Conservation (phyloP, 2,113 vertebrate genomes). For the Colossoma macropomum region DNA sequence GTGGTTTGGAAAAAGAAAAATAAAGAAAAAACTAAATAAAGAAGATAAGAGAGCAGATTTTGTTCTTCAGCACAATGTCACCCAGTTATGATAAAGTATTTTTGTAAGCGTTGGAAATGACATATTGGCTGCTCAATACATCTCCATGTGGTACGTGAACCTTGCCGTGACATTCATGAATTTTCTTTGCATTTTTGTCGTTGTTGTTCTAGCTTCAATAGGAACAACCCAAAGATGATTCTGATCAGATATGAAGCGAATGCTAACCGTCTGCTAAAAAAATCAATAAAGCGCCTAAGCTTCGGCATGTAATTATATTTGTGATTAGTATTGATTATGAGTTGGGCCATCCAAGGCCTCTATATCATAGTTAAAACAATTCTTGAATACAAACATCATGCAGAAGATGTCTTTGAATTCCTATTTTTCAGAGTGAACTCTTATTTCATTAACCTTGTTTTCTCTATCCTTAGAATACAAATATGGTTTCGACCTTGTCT, state of each 20-base stretch:
- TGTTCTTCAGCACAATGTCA: background rate
- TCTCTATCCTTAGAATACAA: background rate
- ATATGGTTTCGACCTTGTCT: background rate
- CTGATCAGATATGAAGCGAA: slow-evolving; percentile 77
- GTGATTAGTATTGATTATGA: slow-evolving; percentile 79
- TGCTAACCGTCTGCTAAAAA: slow-evolving; percentile 72
- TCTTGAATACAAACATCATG: slow-evolving; percentile 47
- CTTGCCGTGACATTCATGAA: slow-evolving; percentile 75
- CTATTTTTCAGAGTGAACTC: background rate
- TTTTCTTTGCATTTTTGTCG: slow-evolving; percentile 59
- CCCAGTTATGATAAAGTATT: slow-evolving; percentile 28
- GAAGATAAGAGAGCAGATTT: background rate
- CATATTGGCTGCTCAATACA: slow-evolving; percentile 47
- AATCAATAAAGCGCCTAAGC: slow-evolving; percentile 76
- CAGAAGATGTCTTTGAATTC: slow-evolving; percentile 36
- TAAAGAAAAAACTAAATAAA: background rate
- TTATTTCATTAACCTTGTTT: slow-evolving; percentile 9
- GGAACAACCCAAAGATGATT: slow-evolving; percentile 71
- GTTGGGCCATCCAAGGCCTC: slow-evolving; percentile 55
- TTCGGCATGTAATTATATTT: slow-evolving; percentile 76
- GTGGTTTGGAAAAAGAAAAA: background rate
- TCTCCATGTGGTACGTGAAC: slow-evolving; percentile 63
- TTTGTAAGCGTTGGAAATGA: slow-evolving; percentile 54
- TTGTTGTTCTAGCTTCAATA: slow-evolving; percentile 70
- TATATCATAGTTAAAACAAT: slow-evolving; percentile 66